Base-by-base conservation (phyloP, 2,113 vertebrate species). In the Rissa tridactyla region DNA sequence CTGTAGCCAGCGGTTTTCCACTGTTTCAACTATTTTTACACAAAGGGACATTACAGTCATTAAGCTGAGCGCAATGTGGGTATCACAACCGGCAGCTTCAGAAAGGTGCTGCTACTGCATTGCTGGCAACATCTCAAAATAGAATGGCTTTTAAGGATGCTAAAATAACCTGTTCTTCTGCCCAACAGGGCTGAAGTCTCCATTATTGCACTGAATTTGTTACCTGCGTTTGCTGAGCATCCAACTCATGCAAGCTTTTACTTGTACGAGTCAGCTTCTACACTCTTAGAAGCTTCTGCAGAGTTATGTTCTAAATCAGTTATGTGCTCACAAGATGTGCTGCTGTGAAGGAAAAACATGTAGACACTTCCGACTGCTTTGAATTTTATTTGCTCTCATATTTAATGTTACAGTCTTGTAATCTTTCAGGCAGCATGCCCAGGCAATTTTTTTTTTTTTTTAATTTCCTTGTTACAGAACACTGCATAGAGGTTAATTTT, bases 161-260 rank as follows among this genome's bases (percentile, higher is more conserved):
- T 44, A 70, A 93, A 92, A 90, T 47, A 95, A 90, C 92, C 46
- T 90, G 75, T 87, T 94, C 55, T 90, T 34, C 68, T 81, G 82
- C 82, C 79, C 60, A 77, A n/a, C 17, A 78, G 36, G 29, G 52
- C 38, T 92, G 46, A 68, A 85, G 17, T 77, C 54, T 91, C 89
- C 71, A 66, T 91, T 82, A 55, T 26, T 6, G 44, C 46, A 32
- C 30, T 81, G 62, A 72, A 83, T 94, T 93, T 92, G 57, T 77
- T 84, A 72, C 47, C 29, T 65, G 42, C 23, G 5, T 55, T 86
- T 87, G 64, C 40, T 79, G 90, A 96, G 55, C 15, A 13, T 26
- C 54, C 42, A 87, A 6, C 29, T 73, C 66, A 34, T 66, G 42
- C 73, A 90, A 88, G 84, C 66, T 91, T 94, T 86, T 76, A 77